Evolutionary conservation across 2,797 vertebrate species (phyloP), one percentile per base, ranked within the genome.

Genomic region (Phylloscopus collybita): DNA sequence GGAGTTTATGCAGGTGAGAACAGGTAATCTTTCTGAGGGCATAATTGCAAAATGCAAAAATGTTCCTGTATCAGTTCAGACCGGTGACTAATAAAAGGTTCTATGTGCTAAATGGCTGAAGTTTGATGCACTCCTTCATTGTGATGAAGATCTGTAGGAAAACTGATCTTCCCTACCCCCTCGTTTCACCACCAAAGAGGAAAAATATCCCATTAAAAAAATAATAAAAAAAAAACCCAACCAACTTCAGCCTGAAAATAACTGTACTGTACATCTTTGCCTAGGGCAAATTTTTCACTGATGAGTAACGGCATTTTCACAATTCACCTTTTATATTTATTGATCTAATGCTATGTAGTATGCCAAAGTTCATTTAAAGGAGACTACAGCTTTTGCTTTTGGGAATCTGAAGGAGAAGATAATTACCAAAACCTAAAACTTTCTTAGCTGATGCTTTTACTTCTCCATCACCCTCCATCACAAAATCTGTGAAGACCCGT

Each of bases 321-420:
- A 98, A 98, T 97, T 96, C 95, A 97, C 96, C 97, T 97, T 97
- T 97, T 96, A 95, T 96, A 97, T 96, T 97, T 97, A 95, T 96
- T 85, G 71, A 95, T 97, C 76, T 97, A 96, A 96, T 61, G 80
- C 25, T 88, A 86, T 94, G 71, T 57, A 86, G 80, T 86, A 94
- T 95, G 97, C 94, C 97, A 97, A 97, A 97, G 93, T 97, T 96
- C 92, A 96, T 97, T 98, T 98, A 98, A 98, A 98, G 97, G 97
- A 97, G 93, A 95, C 89, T 73, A n/a, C 51, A 65, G 40, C 53
- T 42, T 83, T 91, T 86, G 26, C 51, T 96, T 95, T 88, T 79
- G 47, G 64, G 32, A 73, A 75, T 80, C 34, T 56, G 79, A 36
- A 78, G 20, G 56, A 60, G 70, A 30, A 62, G 30, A 5, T 49